Evolutionary conservation across 92 coral and sea anemone genomes (phyloP).

Genomic region (Epizoanthus ramosus): DNA sequence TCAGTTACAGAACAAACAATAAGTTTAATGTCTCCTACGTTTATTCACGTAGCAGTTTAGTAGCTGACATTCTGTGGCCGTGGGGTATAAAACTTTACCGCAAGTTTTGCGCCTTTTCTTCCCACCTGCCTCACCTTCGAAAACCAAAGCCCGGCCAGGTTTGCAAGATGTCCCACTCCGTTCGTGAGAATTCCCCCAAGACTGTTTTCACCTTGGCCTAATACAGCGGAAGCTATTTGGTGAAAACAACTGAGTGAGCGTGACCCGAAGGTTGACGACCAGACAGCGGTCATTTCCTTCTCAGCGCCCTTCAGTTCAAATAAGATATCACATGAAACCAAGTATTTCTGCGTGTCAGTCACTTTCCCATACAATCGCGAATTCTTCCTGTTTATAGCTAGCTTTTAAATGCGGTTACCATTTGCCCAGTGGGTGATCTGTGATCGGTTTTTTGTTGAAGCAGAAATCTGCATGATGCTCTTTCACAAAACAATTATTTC

Average conservation of each 20-base stretch:
- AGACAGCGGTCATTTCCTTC: neutral
- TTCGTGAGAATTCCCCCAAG: neutral
- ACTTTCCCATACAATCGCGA: neutral
- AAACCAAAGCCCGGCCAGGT: neutral
- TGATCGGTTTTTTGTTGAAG: constrained; percentile 9
- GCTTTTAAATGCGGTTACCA: neutral
- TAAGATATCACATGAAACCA: constrained; percentile 24
- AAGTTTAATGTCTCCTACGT: no score
- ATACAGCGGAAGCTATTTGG: constrained; percentile 3
- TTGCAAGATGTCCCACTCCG: neutral
- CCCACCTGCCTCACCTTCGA: neutral
- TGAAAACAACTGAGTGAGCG: neutral
- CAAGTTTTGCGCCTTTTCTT: neutral
- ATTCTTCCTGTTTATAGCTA: constrained; percentile 32
- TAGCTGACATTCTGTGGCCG: neutral
- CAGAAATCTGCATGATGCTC: neutral
- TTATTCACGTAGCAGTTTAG: neutral
- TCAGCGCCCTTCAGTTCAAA: constrained; percentile 16
- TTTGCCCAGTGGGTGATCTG: constrained; percentile 22
- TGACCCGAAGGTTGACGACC: neutral
- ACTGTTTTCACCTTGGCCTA: constrained; percentile 28
- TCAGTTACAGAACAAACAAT: no score
- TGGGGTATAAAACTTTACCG: neutral
- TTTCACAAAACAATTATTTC: constrained; percentile 1
- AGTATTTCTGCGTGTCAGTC: constrained; percentile 2